A percentile compares a stretch with the other conserved stretches of the same genome.
Evolutionary conservation across 1,140 invertebrate genomes (phyloP).

Genomic region (Penaeus vannamei): DNA sequence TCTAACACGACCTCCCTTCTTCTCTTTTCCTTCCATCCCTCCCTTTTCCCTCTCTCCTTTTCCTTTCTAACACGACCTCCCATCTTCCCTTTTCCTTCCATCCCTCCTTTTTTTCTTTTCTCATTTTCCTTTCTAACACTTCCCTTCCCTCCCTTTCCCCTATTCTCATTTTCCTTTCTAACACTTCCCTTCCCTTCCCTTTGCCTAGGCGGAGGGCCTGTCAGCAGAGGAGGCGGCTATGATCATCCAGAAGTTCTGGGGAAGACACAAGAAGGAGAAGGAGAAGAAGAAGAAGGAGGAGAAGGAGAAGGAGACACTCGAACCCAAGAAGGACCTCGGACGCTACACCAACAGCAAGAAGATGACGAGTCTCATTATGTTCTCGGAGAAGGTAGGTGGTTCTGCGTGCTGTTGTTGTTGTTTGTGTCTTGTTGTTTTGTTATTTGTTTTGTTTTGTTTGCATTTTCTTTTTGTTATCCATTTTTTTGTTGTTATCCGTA

Average conservation of each 20-base stretch:
- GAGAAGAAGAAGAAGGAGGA: not conserved
- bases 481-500: too few species aligned
- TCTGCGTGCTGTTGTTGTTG: not conserved
- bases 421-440: not conserved
- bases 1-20: too few species aligned
- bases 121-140: too few species aligned
- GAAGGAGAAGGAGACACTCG: not conserved
- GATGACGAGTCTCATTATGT: constrained; percentile 70
- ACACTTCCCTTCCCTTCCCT: not conserved
- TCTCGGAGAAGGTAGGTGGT: constrained; percentile 73
- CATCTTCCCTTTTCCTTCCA: too few species aligned
- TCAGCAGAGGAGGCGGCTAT: constrained; percentile 73
- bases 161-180: not conserved
- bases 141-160: not conserved
- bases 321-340: not conserved
- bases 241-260: constrained; percentile 70
- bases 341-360: constrained; percentile 51
- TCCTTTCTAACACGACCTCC: too few species aligned
- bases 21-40: too few species aligned
- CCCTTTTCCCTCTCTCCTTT: too few species aligned
- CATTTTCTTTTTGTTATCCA: too few species aligned
- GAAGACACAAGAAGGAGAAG: constrained; percentile 66
- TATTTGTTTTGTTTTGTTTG: not conserved
- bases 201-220: constrained; percentile 71
- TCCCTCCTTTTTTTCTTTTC: too few species aligned